phyloP scores from a whole-genome alignment of 2,797 vertebrate genomes.

The Clamator glandarius region DNA sequence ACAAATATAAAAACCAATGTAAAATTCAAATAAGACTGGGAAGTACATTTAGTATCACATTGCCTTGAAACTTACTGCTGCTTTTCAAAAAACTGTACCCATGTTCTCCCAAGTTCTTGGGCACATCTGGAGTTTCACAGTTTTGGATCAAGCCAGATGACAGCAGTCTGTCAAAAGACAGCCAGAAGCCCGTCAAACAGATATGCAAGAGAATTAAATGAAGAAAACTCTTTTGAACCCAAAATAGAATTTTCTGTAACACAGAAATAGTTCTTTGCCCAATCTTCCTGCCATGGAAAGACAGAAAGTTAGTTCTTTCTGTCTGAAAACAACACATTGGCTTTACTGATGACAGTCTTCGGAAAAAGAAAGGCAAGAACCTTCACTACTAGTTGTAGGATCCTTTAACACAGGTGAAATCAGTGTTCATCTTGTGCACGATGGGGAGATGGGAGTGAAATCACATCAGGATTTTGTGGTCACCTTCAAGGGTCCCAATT shows the following conservation, averaged over 20 bases:
- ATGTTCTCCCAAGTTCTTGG: slow-evolving; percentile 57
- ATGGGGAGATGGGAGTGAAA: neutral
- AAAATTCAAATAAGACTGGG: slow-evolving; percentile 18
- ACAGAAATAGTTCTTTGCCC: slow-evolving; percentile 48
- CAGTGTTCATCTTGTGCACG: fast-evolving
- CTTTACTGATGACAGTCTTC: slow-evolving; percentile 7
- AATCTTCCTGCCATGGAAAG: slow-evolving; percentile 46
- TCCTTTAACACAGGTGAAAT: neutral
- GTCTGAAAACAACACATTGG: slow-evolving; percentile 34
- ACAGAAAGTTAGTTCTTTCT: slow-evolving; percentile 48
- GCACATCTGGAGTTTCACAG: slow-evolving; percentile 71
- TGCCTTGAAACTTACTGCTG: slow-evolving; percentile 41
- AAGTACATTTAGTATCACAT: slow-evolving; percentile 46
- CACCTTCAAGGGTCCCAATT: neutral
- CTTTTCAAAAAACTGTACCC: slow-evolving; percentile 3
- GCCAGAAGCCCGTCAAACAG: slow-evolving; percentile 62
- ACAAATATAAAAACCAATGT: neutral
- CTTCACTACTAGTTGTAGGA: neutral
- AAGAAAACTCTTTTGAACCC: slow-evolving; percentile 54
- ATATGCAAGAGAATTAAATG: slow-evolving; percentile 54
- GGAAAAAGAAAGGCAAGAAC: neutral
- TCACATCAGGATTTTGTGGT: neutral
- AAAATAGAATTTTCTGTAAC: slow-evolving; percentile 58
- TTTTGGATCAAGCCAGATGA: slow-evolving; percentile 67
- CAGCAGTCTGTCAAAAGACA: slow-evolving; percentile 68